Evolutionary conservation across 2,797 vertebrate species (phyloP).

Genomic region (Urophycis tenuis): DNA sequence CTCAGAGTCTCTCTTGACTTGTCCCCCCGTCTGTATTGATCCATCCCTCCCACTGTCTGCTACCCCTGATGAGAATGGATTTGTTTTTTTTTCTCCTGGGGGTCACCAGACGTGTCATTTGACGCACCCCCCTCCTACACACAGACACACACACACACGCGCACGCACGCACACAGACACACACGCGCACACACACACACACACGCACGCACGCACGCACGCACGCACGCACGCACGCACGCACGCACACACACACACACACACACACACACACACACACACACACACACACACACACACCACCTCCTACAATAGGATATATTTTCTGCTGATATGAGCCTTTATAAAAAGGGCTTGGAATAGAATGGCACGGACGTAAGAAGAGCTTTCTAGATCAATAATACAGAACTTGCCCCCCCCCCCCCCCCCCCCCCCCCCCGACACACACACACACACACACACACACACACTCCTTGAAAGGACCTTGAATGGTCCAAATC

Average conservation of each 20-base stretch:
- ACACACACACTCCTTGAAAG: slow-evolving; percentile 37
- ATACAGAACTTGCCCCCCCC: slow-evolving; percentile 12
- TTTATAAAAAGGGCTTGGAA: slow-evolving; percentile 14
- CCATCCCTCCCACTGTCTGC: slow-evolving; percentile 57
- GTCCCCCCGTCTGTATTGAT: slow-evolving; percentile 9
- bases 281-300: background rate
- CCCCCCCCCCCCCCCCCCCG: background rate
- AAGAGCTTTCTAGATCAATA: slow-evolving; percentile 4
- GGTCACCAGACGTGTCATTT: slow-evolving; percentile 45
- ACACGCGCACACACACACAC: background rate
- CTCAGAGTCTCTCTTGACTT: slow-evolving; percentile 33
- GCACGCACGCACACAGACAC: background rate
- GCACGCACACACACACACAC: slow-evolving; percentile 26
- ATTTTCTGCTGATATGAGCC: slow-evolving; percentile 41
- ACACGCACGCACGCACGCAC: slow-evolving; percentile 25
- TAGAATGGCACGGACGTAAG: slow-evolving; percentile 34
- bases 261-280: background rate
- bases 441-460: background rate
- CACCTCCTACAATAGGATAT: slow-evolving; percentile 32
- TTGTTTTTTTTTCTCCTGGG: slow-evolving; percentile 47
- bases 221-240: background rate
- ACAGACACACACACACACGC: slow-evolving; percentile 30
- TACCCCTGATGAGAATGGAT: slow-evolving; percentile 65
- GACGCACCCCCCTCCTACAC: slow-evolving; percentile 35
- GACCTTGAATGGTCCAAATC: background rate